phyloP scores from a whole-genome alignment of 2,888 invertebrate genomes.

The Pelosia muscerda region DNA sequence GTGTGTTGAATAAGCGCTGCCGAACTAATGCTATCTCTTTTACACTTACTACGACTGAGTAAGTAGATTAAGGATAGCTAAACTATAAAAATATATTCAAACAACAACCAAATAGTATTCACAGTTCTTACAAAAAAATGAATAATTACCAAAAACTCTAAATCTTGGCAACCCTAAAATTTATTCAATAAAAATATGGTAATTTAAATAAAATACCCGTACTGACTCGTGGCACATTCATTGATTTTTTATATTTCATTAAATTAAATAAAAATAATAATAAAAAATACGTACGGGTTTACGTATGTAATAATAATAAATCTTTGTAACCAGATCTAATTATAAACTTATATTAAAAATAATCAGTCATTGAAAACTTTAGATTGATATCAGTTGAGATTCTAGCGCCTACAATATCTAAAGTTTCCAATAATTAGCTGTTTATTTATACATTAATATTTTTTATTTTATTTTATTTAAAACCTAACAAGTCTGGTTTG shows the following conservation, averaged over 20 bases:
- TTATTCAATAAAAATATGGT: conserved; percentile 55
- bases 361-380: conserved; percentile 85
- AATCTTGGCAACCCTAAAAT: conserved; percentile 36
- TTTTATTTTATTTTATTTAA: conserved; percentile 52
- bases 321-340: conserved; percentile 74
- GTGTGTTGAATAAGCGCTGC: conserved; percentile 40
- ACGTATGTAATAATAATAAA: conserved; percentile 48
- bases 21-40: conserved; percentile 55
- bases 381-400: conserved; percentile 77
- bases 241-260: conserved; percentile 60
- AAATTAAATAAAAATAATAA: conserved; percentile 54
- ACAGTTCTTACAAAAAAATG: conserved; percentile 26
- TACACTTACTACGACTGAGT: conserved; percentile 64
- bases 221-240: conserved; percentile 78
- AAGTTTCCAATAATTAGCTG: conserved; percentile 78
- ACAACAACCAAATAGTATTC: conserved; percentile 19
- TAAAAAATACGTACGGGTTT: conserved; percentile 64
- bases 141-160: conserved; percentile 35
- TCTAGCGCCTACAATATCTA: conserved; percentile 79
- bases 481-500: conserved; percentile 51
- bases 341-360: conserved; percentile 59
- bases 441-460: conserved; percentile 60
- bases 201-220: conserved; percentile 77
- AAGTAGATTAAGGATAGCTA: conserved; percentile 63
- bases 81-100: conserved; percentile 25